Base-by-base conservation (phyloP, 2,888 invertebrate genomes). In the Junonia oenone region DNA sequence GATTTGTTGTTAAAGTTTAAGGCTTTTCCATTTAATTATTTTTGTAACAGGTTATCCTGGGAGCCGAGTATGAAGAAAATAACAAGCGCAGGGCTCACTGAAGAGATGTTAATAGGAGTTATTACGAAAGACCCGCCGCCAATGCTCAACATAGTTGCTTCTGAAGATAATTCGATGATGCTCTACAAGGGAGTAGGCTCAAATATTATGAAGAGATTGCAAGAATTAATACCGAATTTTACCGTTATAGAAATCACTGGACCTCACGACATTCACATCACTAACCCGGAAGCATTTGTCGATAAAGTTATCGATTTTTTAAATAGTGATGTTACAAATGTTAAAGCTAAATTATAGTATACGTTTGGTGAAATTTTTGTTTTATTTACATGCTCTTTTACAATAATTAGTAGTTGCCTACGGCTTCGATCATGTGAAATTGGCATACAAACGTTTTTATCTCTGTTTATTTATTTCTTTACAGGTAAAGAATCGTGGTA, bases 201-300 rank as follows among this genome's bases (percentile, higher is more conserved):
- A 0, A 61, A 68, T 11, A 48, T 81, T 6, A 37, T 78, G 8
- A 55, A 69, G 2, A 73, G 69, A 62, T 68, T 74, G 45, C 55
- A 67, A 43, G 51, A 67, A 45, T 67, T 67, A n/a, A 58, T 74
- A 15, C 65, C 69, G 0, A 55, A 72, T 45, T 72, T 68, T 57
- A 52, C 58, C 8, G 53, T 69, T 15, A 52, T 72, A 0, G 60
- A 68, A n/a, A 82, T 92, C 0, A 66, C 71, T 0, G 93, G 93
- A 0, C 78, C 83, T 56, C 93, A 93, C 59, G 92, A 93, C 66
- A 82, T 92, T 9, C 93, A 93, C 66, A 87, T 91, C 49, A 91
- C 90, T 49, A 69, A 84, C 60, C 92, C 93, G 3, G 90, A 91
- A 62, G 64, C 68, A 11, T 76, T 93, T 13, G 89, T 82, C 1